A percentile compares a stretch with the other conserved stretches of the same genome.
Evolutionary conservation across 1,140 invertebrate genomes (phyloP).

Genomic region (Cotesia glomerata): DNA sequence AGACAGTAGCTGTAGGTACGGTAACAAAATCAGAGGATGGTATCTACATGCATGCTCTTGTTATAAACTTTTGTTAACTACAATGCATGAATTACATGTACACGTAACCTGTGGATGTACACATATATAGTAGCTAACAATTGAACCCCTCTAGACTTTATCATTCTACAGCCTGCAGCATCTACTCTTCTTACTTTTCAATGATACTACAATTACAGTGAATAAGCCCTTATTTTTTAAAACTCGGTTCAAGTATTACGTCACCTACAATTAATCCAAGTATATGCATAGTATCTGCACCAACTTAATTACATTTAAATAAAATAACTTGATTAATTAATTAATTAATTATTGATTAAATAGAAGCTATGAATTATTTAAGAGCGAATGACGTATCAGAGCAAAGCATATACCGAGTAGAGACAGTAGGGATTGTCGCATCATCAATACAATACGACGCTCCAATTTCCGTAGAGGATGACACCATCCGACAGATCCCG

Average conservation of each 20-base stretch:
- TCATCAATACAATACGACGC: constrained; percentile 19
- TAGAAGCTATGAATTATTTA: neutral
- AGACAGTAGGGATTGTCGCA: neutral
- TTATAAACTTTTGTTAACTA: no score
- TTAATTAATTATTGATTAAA: no score
- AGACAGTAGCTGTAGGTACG: no score
- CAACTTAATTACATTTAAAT: no score
- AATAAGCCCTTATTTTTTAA: neutral
- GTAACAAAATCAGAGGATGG: no score
- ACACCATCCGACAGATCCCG: neutral
- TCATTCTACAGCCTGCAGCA: neutral
- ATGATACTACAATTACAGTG: constrained; percentile 10
- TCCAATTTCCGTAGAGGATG: constrained; percentile 13
- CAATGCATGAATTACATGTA: no score
- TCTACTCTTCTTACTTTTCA: neutral
- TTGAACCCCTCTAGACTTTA: neutral
- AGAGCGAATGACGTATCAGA: constrained; percentile 1
- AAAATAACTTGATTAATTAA: no score
- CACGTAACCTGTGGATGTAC: no score
- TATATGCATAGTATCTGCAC: no score
- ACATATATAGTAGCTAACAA: no score
- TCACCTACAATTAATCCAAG: no score
- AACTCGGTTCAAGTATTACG: no score
- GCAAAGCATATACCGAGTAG: neutral
- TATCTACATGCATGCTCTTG: neutral